Evolutionary conservation across 2,888 invertebrate genomes (phyloP), one percentile per base, ranked within the genome.

Genomic region (Acronicta psi): DNA sequence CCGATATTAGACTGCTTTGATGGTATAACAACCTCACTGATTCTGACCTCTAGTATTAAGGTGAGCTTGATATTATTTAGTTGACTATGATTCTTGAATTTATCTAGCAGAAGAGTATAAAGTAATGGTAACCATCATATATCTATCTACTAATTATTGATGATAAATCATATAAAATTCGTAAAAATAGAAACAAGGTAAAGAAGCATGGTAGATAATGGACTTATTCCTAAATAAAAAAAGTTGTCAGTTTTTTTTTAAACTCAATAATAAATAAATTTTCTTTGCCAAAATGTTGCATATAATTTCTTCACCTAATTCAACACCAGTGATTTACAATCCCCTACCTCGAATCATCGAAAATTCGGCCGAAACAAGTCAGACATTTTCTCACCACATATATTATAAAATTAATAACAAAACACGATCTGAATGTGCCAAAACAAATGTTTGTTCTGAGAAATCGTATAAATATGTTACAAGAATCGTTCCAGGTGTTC

Each of bases 401-500:
- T 43, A 69, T 77, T 75, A 74, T 63, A 59, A 72, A 66, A 69
- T 66, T 59, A 65, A 77, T 69, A 75, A 65, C 53, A 61, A 62
- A 64, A 57, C 64, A 56, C 47, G 56, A 69, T 59, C 50, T 54
- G 58, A 69, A 59, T 60, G 56, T 61, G 59, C 55, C 62, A 75
- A 73, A 70, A 72, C 73, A 77, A 75, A 69, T 66, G 65, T 62
- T 61, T 69, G 71, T 85, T 82, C 84, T 59, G 52, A 74, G 85
- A 86, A 86, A 80, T 75, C 69, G 65, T 80, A 86, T 86, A 84
- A 86, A 84, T 83, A 82, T 77, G 76, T 83, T 80, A 77, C 77
- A 74, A 59, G 72, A 74, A 74, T 68, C 75, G 67, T 65, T 80
- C 88, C 91, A 91, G 91, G 91, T 91, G 90, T 83, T 87, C 70